These are phyloP conservation scores for Apamea epomidion DNA, from an alignment of 2,888 invertebrate genomes.

Conservation along the genomic window DNA sequence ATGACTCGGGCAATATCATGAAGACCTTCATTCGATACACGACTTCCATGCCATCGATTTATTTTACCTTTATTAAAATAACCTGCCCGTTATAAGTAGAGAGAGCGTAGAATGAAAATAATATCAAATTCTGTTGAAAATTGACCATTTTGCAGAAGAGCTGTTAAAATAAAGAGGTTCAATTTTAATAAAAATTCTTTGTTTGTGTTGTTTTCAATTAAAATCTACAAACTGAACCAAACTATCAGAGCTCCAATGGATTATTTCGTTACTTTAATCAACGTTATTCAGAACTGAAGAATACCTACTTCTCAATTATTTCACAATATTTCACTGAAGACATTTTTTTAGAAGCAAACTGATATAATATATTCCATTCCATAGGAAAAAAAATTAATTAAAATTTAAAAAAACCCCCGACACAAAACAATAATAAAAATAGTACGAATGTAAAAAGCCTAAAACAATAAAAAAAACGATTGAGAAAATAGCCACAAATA, in stretches of 20 bases:
- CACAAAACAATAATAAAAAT: too few relatives aligned
- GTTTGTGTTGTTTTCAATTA: slow-evolving; percentile 39
- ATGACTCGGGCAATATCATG: background rate
- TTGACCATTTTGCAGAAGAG: slow-evolving; percentile 9
- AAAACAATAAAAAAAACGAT: too few relatives aligned
- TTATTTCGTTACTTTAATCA: slow-evolving; percentile 49
- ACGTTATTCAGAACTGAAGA: slow-evolving; percentile 1
- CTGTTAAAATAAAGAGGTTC: slow-evolving; percentile 22
- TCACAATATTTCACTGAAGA: background rate
- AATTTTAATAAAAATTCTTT: slow-evolving; percentile 48
- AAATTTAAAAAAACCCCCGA: too few relatives aligned
- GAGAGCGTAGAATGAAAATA: slow-evolving; percentile 14
- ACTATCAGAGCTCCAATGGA: slow-evolving; percentile 31
- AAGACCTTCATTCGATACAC: background rate
- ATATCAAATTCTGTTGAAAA: slow-evolving; percentile 22
- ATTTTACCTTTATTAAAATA: background rate
- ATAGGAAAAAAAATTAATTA: too few relatives aligned
- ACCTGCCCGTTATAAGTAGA: background rate
- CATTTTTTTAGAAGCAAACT: background rate
- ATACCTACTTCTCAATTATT: background rate
- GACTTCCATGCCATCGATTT: background rate
- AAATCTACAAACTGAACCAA: slow-evolving; percentile 26
- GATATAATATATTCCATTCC: too few relatives aligned
- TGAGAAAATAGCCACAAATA: too few relatives aligned
- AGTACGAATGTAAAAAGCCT: too few relatives aligned